phyloP scores from a whole-genome alignment of 2,888 invertebrate species.

The Xestia ashworthii region DNA sequence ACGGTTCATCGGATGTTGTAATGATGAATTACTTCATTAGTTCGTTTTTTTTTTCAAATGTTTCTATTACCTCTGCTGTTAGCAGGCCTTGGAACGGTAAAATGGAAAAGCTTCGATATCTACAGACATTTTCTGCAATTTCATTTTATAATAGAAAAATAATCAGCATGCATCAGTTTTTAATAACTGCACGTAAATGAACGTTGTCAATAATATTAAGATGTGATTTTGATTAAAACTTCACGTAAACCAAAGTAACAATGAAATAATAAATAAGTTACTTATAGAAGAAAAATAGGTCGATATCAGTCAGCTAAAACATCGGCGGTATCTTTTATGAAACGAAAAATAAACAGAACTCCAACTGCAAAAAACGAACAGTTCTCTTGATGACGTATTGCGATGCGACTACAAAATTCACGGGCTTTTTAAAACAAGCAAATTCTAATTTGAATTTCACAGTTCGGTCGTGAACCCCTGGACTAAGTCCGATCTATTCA shows the following conservation, averaged over 20 bases:
- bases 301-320: neutral
- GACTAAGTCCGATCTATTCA: conserved; percentile 61
- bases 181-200: neutral
- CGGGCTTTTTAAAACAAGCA: conserved; percentile 57
- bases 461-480: conserved; percentile 68
- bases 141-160: neutral
- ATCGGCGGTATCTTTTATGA: neutral
- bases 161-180: neutral
- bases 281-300: neutral
- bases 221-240: neutral
- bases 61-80: neutral
- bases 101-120: neutral
- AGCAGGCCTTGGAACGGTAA: neutral
- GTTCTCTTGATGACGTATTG: neutral
- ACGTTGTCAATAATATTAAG: neutral
- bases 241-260: neutral
- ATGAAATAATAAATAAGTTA: conserved; percentile 2
- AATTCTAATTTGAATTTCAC: conserved; percentile 70
- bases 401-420: conserved; percentile 26
- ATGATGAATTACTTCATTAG: conserved; percentile 55
- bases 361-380: no score
- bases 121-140: neutral
- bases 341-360: neutral
- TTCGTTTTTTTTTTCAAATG: conserved; percentile 26
- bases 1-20: conserved; percentile 58